Percentiles rank a stretch among this genome's conserved stretches.
phyloP scores from a whole-genome alignment of 2,797 vertebrate genomes.

The Chloroceryle amazona region DNA sequence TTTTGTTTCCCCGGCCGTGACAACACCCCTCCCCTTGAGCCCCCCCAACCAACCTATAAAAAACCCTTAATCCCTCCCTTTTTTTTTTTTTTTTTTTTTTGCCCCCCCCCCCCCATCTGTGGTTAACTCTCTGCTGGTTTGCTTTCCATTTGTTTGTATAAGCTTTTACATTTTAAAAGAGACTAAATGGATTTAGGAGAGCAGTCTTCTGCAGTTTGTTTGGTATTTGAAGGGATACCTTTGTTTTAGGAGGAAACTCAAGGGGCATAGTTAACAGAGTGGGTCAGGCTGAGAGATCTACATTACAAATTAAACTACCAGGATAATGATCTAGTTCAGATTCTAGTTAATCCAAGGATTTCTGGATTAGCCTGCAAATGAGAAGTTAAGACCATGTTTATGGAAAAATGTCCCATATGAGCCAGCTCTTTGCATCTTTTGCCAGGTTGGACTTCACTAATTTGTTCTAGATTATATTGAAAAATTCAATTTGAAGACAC shows the following conservation, averaged over 20 bases:
- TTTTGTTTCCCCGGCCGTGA: no score
- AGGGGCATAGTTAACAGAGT: background rate
- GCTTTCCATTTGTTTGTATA: background rate
- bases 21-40: no score
- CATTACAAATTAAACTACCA: background rate
- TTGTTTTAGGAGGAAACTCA: background rate
- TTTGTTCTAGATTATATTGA: background rate
- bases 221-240: background rate
- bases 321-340: background rate
- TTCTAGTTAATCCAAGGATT: background rate
- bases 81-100: no score
- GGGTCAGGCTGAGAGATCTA: background rate
- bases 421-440: background rate
- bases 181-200: background rate
- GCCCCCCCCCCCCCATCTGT: background rate
- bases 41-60: no score
- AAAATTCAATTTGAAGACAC: background rate
- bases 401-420: background rate
- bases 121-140: background rate
- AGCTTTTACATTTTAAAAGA: background rate
- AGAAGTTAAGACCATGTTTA: background rate
- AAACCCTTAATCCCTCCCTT: no score
- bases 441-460: background rate
- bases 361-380: background rate
- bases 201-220: background rate